phyloP scores from a whole-genome alignment of 1,140 invertebrate genomes.

The Diuraphis noxia region DNA sequence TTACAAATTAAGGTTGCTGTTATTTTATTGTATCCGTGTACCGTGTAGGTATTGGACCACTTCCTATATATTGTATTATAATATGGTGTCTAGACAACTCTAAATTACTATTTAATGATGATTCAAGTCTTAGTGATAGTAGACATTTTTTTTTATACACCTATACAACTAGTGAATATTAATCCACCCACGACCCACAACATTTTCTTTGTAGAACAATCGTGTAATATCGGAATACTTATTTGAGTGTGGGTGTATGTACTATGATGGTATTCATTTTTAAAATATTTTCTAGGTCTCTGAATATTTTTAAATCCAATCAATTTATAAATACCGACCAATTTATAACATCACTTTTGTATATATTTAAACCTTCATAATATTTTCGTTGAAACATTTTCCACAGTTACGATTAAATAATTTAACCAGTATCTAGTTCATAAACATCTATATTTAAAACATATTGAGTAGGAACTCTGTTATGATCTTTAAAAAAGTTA shows the following conservation, averaged over 20 bases:
- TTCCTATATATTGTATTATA: background rate
- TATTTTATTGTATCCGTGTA: too few species aligned
- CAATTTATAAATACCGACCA: background rate
- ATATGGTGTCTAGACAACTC: background rate
- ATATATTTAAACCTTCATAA: background rate
- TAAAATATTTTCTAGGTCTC: background rate
- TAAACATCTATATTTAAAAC: background rate
- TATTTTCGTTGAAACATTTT: background rate
- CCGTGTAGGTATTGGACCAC: background rate
- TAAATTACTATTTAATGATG: constrained; percentile 18
- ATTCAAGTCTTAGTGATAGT: background rate
- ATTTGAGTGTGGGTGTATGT: background rate
- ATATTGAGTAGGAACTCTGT: background rate
- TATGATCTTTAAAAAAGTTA: background rate
- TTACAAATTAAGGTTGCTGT: background rate
- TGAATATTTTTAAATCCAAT: background rate
- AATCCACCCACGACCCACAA: background rate
- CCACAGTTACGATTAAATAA: background rate
- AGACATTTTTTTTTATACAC: background rate
- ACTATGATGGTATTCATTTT: background rate
- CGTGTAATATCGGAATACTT: background rate
- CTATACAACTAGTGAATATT: background rate
- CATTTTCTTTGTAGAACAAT: background rate
- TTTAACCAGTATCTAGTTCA: background rate
- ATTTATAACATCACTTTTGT: background rate